Base-by-base conservation (phyloP, 1,140 invertebrate species). In the Drosophila tsacasi region DNA sequence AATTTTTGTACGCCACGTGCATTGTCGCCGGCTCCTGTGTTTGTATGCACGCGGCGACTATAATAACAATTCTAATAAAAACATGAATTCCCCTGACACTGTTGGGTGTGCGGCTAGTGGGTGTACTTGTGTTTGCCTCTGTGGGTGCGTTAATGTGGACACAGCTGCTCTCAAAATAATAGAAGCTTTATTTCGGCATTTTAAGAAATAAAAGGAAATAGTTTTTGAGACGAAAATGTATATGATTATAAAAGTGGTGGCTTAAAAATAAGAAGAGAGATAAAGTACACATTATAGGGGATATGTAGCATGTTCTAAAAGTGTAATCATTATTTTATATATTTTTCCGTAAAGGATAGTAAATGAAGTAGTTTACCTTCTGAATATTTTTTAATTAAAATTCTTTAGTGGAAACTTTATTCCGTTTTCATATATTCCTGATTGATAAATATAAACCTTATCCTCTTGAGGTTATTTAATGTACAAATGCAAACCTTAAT, bases 61-160 rank as follows among this genome's bases (percentile, higher is more conserved):
- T 59, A 81, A 75, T 63, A 77, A 80, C 65, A 89, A 69, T 83
- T 77, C 69, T 83, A 89, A 83, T 72, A 75, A 89, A 84, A 78
- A 89, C 81, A 83, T 71, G 71, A 76, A 87, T 86, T 89, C 76
- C 58, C 55, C 57, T 78, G 46, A 68, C 59, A 39, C 30, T 55
- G 35, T 3, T 25, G 47, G 30, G 39, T 47, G 40, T 54, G 35
- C 21, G 37, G 12, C 30, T 59, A 21, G 62, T 75, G 71, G 62
- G 66, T 80, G 76, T 64, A 60, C 32, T 47, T 62, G 50, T 72
- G 61, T 30, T 39, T 57, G 68, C 37, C 23, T 25, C 65, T 54
- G 50, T 69, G 50, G 64, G 66, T 50, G 52, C 52, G 69, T 61
- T 61, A 49, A 40, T 39, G 49, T 69, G 67, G 19, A 46, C 55